These are phyloP conservation scores for Epizoanthus ramosus DNA, from an alignment of 92 coral and sea anemone genomes.

Conservation along the genomic window DNA sequence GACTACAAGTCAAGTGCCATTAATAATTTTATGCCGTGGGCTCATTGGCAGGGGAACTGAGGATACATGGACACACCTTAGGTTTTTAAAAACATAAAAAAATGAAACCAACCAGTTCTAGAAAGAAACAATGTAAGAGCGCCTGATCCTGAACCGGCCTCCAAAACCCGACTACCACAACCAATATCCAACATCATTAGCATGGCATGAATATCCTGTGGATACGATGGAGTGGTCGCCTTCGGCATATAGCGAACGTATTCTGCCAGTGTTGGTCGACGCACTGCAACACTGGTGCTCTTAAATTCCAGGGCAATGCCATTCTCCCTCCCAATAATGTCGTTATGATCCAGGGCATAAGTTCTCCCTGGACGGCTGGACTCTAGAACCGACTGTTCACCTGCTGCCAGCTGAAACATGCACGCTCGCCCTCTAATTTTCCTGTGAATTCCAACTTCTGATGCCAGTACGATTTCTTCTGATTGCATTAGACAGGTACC, in stretches of 20 bases:
- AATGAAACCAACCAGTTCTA: constrained; percentile 29
- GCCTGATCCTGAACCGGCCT: constrained; percentile 55
- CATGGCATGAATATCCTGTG: constrained; percentile 56
- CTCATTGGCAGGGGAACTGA: background rate
- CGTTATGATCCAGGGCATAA: constrained; percentile 23
- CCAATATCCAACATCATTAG: constrained; percentile 47
- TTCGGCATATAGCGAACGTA: constrained; percentile 44
- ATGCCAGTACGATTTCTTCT: too few species aligned
- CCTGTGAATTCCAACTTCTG: too few species aligned
- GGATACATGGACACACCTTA: too few species aligned
- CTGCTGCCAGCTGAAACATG: constrained; percentile 21
- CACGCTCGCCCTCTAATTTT: constrained; percentile 36
- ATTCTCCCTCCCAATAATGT: constrained; percentile 31
- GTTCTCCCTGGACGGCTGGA: constrained; percentile 37
- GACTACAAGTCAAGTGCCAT: too few species aligned
- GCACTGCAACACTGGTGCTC: constrained; percentile 20
- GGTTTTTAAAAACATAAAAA: background rate
- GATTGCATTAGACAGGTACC: too few species aligned
- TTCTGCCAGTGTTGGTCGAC: constrained; percentile 40
- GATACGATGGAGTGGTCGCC: constrained; percentile 52
- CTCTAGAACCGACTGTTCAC: constrained; percentile 34
- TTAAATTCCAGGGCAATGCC: constrained; percentile 6
- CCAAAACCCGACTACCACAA: constrained; percentile 39
- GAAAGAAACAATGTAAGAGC: constrained; percentile 52
- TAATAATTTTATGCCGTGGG: too few species aligned